Evolutionary conservation across 2,888 invertebrate genomes (phyloP).

Genomic region (Leptinotarsa rubiginosa): DNA sequence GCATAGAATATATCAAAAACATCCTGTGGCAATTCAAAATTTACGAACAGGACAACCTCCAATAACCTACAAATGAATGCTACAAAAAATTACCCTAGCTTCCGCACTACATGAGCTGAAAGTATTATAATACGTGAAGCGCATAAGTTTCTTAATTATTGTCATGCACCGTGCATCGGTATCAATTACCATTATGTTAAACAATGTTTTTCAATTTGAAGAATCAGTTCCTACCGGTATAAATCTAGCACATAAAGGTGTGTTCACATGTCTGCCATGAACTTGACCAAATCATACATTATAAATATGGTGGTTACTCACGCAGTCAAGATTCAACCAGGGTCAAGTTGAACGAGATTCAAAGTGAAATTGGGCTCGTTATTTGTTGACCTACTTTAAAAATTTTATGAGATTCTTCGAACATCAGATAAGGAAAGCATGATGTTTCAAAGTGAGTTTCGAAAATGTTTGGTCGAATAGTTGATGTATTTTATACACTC

Average conservation of each 20-base stretch:
- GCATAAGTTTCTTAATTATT: not conserved
- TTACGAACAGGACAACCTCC: too few relatives aligned
- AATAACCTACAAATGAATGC: too few relatives aligned
- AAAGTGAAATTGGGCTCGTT: conserved; percentile 38
- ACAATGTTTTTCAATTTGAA: conserved; percentile 27
- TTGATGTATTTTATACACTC: not conserved
- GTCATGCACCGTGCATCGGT: conserved; percentile 4
- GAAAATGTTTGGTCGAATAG: not conserved
- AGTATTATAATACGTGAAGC: not conserved
- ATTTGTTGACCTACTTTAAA: conserved; percentile 30
- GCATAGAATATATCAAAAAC: too few relatives aligned
- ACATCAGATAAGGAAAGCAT: not conserved
- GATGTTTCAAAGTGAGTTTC: not conserved
- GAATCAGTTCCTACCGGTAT: conserved; percentile 9
- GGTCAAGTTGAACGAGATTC: conserved; percentile 38
- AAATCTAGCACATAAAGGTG: conserved; percentile 18
- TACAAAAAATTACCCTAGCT: too few relatives aligned
- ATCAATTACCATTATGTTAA: conserved; percentile 16
- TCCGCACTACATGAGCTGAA: not conserved
- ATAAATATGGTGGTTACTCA: conserved; percentile 9
- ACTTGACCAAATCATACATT: conserved; percentile 1
- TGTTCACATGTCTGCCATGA: conserved; percentile 11
- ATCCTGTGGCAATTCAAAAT: too few relatives aligned
- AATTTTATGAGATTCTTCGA: conserved; percentile 26
- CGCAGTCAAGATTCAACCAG: conserved; percentile 16